phyloP scores from a whole-genome alignment of 2,888 invertebrate genomes.

The Blastobasis lacticolella region DNA sequence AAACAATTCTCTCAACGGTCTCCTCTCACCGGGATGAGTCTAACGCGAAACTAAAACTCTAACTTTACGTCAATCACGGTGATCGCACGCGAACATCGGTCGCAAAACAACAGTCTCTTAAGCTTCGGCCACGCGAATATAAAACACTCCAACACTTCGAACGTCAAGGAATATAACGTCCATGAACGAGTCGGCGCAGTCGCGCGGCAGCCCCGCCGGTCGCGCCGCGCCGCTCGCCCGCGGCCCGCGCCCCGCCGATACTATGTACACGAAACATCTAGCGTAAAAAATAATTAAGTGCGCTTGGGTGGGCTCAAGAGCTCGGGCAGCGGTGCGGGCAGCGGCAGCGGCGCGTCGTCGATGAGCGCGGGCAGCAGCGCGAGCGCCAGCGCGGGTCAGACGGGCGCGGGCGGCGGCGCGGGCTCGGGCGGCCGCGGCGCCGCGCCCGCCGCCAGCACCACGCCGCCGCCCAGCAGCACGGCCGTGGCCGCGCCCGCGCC shows the following conservation, averaged over 20 bases:
- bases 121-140: slow-evolving; percentile 67
- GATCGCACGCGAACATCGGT: slow-evolving; percentile 56
- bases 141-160: slow-evolving; percentile 60
- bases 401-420: slow-evolving; percentile 81
- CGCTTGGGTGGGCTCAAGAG: slow-evolving; percentile 68
- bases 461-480: slow-evolving; percentile 88
- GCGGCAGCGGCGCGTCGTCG: slow-evolving; percentile 67
- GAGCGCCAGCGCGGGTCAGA: slow-evolving; percentile 71
- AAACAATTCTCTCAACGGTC: slow-evolving; percentile 49
- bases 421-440: slow-evolving; percentile 93
- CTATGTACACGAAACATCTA: slow-evolving; percentile 46
- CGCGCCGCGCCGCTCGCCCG: slow-evolving; percentile 42
- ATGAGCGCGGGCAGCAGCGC: slow-evolving; percentile 69
- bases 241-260: slow-evolving; percentile 28
- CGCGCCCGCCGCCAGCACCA: slow-evolving; percentile 91
- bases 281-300: slow-evolving; percentile 63
- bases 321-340: slow-evolving; percentile 69
- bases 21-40: slow-evolving; percentile 43
- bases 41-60: slow-evolving; percentile 43
- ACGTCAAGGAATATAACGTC: slow-evolving; percentile 50
- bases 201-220: slow-evolving; percentile 28
- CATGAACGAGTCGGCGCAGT: slow-evolving; percentile 39
- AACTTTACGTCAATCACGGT: slow-evolving; percentile 45
- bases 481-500: slow-evolving; percentile 85
- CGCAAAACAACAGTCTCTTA: slow-evolving; percentile 67